These are phyloP conservation scores for Nemotelus pantherinus DNA, from an alignment of 2,888 invertebrate genomes.

Conservation along the genomic window DNA sequence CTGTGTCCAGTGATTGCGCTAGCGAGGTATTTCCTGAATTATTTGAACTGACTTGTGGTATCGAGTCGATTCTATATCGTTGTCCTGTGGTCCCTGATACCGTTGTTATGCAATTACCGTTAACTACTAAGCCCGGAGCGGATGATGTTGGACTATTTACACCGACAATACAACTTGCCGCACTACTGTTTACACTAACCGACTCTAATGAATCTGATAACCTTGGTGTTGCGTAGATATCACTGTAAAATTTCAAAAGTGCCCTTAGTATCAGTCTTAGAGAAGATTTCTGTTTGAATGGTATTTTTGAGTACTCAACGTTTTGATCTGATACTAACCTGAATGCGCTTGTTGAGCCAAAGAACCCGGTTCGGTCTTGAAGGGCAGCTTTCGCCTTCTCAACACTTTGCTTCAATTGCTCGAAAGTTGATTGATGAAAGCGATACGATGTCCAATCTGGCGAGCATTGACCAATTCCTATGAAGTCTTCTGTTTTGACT, in stretches of 20 bases:
- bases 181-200: slow-evolving; percentile 56
- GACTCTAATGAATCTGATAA: slow-evolving; percentile 61
- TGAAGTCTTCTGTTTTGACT: slow-evolving; percentile 67
- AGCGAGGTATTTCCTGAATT: slow-evolving; percentile 52
- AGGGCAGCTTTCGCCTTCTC: slow-evolving; percentile 90
- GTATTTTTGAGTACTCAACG: background rate
- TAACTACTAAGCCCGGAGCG: slow-evolving; percentile 57
- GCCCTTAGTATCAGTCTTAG: background rate
- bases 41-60: slow-evolving; percentile 51
- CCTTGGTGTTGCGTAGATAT: slow-evolving; percentile 64
- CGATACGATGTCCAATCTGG: slow-evolving; percentile 82
- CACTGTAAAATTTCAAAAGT: slow-evolving; percentile 55
- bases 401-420: slow-evolving; percentile 88
- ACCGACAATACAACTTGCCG: slow-evolving; percentile 61
- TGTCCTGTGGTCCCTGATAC: slow-evolving; percentile 58
- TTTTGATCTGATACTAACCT: slow-evolving; percentile 66
- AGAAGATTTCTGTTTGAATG: background rate
- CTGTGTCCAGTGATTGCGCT: slow-evolving; percentile 52
- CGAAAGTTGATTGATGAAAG: slow-evolving; percentile 87
- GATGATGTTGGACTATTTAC: slow-evolving; percentile 53
- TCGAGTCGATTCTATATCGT: slow-evolving; percentile 62
- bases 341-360: slow-evolving; percentile 78
- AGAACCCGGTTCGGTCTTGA: slow-evolving; percentile 76
- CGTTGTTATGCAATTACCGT: slow-evolving; percentile 61
- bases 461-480: slow-evolving; percentile 67